These are phyloP conservation scores for Mesodorylaimus sp. DNA, from an alignment of 2,888 invertebrate genomes.

Conservation along the genomic window DNA sequence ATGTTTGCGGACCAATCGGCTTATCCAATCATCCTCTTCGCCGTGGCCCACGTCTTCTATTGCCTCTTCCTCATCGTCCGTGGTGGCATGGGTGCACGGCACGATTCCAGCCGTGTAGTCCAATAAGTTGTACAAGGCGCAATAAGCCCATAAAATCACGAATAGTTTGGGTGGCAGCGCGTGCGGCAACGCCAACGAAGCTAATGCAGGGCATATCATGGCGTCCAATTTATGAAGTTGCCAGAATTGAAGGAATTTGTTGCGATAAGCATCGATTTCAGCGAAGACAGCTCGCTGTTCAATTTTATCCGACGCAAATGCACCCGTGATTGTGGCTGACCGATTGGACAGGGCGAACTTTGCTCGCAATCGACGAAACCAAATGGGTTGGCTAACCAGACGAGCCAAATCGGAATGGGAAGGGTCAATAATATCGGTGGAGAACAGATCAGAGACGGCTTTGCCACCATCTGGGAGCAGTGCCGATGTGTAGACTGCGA, in stretches of 20 bases:
- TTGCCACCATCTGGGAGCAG: neutral
- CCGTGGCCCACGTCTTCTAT: too few species aligned
- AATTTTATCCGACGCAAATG: too few species aligned
- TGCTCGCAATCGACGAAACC: neutral
- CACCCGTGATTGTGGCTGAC: too few species aligned
- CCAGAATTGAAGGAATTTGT: neutral
- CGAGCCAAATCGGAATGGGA: neutral
- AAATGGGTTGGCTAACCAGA: neutral
- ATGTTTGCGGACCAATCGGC: too few species aligned
- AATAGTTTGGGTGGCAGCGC: neutral
- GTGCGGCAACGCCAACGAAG: neutral
- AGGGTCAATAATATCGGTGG: neutral
- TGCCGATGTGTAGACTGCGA: neutral
- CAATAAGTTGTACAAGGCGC: conserved; percentile 17
- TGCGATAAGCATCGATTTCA: neutral
- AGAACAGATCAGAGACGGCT: neutral
- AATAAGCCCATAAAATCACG: conserved; percentile 16
- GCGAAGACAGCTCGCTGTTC: neutral
- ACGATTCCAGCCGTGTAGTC: conserved; percentile 5
- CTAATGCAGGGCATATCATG: neutral
- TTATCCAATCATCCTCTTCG: too few species aligned
- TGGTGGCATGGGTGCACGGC: neutral
- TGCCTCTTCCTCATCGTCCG: too few species aligned
- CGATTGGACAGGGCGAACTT: too few species aligned
- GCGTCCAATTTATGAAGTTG: neutral